Conservation (phyloP, 2,797 vertebrate species). For the Notoglanidium macrostoma region DNA sequence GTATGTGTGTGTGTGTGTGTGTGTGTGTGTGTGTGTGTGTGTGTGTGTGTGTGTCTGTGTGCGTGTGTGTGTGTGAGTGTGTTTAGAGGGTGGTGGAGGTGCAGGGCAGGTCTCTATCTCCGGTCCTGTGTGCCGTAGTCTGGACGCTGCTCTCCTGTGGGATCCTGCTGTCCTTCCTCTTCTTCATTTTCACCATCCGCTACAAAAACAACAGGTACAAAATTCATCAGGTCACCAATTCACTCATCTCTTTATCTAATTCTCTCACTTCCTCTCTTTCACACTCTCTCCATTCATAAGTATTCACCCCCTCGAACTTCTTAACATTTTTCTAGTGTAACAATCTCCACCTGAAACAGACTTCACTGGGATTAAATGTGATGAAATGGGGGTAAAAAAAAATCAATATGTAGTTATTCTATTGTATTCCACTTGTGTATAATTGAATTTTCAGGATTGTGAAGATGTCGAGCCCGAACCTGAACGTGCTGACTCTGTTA, state of each 20-base stretch:
- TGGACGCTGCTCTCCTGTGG: constrained; percentile 90
- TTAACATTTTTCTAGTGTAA: background rate
- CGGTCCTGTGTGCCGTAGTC: constrained; percentile 79
- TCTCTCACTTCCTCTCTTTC: background rate
- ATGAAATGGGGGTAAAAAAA: background rate
- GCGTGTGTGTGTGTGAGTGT: constrained; percentile 37
- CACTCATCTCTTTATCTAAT: background rate
- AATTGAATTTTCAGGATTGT: constrained; percentile 81
- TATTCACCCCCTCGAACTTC: background rate
- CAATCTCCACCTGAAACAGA: background rate
- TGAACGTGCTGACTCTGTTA: constrained; percentile 89
- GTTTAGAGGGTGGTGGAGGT: constrained; percentile 66
- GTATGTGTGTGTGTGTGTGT: background rate
- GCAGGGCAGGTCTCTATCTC: constrained; percentile 71
- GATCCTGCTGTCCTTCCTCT: constrained; percentile 84
- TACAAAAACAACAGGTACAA: constrained; percentile 93
- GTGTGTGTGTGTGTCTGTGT: constrained; percentile 9
- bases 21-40: background rate
- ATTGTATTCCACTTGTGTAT: background rate
- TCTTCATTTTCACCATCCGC: constrained; percentile 89
- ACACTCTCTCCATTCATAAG: background rate
- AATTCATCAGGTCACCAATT: background rate
- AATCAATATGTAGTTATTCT: background rate
- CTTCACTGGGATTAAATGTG: background rate
- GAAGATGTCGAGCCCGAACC: constrained; percentile 99